Evolutionary conservation across 1,140 invertebrate genomes (phyloP).

Genomic region (Drosophila paulistorum): DNA sequence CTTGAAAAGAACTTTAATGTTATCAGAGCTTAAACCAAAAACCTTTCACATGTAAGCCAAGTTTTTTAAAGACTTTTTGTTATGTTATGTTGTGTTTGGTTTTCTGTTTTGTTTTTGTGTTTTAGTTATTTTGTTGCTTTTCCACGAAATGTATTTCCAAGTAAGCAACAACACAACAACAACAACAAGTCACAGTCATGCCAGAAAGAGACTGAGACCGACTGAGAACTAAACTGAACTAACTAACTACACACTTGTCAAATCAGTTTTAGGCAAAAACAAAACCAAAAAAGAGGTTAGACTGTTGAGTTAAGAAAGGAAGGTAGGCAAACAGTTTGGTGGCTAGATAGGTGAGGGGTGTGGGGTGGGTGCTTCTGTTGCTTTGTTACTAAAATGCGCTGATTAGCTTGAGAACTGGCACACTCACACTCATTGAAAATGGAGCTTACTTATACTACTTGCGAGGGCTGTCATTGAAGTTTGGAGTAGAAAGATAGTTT

Average conservation of each 20-base stretch:
- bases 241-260: constrained; percentile 1
- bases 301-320: neutral
- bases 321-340: too few species aligned
- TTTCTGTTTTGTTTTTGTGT: constrained; percentile 13
- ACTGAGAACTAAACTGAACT: constrained; percentile 1
- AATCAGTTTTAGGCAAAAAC: neutral
- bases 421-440: neutral
- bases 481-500: neutral
- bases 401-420: constrained; percentile 12
- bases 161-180: neutral
- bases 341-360: neutral
- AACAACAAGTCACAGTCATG: neutral
- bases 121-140: constrained; percentile 2
- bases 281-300: neutral
- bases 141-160: constrained; percentile 1
- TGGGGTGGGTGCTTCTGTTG: neutral
- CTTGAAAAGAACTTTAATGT: neutral
- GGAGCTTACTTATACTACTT: neutral
- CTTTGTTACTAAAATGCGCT: neutral
- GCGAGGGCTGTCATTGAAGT: neutral
- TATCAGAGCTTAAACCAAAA: neutral
- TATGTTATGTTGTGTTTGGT: neutral
- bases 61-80: constrained; percentile 6
- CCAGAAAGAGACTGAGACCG: neutral
- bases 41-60: constrained; percentile 4